A percentile compares a stretch with the other conserved stretches of the same genome.
phyloP scores from a whole-genome alignment of 2,113 vertebrate species.

The Bos taurus region DNA sequence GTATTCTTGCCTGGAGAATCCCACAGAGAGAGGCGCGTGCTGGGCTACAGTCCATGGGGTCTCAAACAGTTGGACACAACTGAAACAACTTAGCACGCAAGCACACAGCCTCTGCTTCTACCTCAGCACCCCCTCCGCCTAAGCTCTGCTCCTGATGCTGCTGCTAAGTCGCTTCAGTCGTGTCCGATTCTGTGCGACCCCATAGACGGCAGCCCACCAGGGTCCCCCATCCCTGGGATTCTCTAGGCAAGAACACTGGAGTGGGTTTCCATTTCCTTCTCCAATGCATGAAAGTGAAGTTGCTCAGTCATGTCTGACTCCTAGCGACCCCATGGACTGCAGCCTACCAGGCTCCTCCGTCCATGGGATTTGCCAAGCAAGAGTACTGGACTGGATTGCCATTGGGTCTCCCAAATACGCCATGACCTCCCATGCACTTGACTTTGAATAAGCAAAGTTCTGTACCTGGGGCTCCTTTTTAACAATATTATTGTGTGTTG shows the following conservation, averaged over 20 bases:
- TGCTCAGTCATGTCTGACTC: rapidly evolving
- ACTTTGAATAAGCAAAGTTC: not conserved
- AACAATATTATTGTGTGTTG: not conserved
- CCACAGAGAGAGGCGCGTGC: not conserved
- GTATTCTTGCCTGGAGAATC: not conserved
- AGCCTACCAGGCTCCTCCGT: rapidly evolving
- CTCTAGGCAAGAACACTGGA: too few relatives aligned
- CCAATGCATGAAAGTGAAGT: too few relatives aligned
- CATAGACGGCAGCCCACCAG: too few relatives aligned
- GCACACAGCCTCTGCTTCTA: not conserved
- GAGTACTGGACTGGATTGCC: too few relatives aligned
- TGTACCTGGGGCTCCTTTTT: not conserved
- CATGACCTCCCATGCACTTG: not conserved
- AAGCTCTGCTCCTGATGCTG: not conserved
- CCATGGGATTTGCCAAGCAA: too few relatives aligned
- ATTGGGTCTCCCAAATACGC: not conserved
- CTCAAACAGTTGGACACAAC: not conserved
- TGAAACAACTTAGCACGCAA: rapidly evolving
- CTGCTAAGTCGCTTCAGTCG: too few relatives aligned
- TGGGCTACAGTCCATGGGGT: not conserved
- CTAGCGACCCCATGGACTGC: too few relatives aligned
- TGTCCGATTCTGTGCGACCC: too few relatives aligned
- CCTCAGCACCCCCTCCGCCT: not conserved
- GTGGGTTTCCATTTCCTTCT: too few relatives aligned
- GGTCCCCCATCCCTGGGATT: too few relatives aligned